These are phyloP conservation scores for Eupeodes latifasciatus DNA, from an alignment of 2,888 invertebrate species.

Conservation along the genomic window DNA sequence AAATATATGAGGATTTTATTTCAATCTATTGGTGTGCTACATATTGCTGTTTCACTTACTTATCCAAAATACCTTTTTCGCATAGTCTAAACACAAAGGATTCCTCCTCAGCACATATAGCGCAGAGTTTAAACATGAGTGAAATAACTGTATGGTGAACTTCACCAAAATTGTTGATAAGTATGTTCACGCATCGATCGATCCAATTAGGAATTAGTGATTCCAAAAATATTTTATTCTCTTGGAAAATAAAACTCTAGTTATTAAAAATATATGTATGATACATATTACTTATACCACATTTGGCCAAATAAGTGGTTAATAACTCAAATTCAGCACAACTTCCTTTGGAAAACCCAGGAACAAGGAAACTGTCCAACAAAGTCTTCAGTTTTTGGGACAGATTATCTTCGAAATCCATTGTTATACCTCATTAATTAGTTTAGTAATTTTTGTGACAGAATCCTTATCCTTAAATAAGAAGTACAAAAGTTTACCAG, in stretches of 20 bases:
- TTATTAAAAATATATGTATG: background rate
- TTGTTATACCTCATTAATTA: background rate
- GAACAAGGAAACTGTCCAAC: constrained; percentile 80
- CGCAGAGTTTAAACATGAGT: constrained; percentile 88
- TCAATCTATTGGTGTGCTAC: background rate
- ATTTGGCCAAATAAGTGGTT: constrained; percentile 86
- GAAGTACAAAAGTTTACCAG: no score
- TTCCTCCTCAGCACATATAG: constrained; percentile 87
- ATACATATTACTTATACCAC: constrained; percentile 80
- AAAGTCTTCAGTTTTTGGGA: constrained; percentile 75
- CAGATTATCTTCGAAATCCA: constrained; percentile 5
- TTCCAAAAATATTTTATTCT: constrained; percentile 81
- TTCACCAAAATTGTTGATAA: constrained; percentile 81
- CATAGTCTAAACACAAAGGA: constrained; percentile 86
- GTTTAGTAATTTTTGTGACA: no score
- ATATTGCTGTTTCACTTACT: constrained; percentile 76
- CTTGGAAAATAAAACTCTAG: constrained; percentile 78
- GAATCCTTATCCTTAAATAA: no score
- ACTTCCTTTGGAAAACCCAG: constrained; percentile 82
- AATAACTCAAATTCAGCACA: constrained; percentile 88
- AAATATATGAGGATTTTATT: background rate
- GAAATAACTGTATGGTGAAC: constrained; percentile 85
- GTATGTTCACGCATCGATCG: constrained; percentile 82
- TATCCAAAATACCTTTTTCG: constrained; percentile 82
- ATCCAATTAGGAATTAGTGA: constrained; percentile 84